Evolutionary conservation across 2,888 invertebrate species (phyloP).

Genomic region (Leptinotarsa tumamoca): DNA sequence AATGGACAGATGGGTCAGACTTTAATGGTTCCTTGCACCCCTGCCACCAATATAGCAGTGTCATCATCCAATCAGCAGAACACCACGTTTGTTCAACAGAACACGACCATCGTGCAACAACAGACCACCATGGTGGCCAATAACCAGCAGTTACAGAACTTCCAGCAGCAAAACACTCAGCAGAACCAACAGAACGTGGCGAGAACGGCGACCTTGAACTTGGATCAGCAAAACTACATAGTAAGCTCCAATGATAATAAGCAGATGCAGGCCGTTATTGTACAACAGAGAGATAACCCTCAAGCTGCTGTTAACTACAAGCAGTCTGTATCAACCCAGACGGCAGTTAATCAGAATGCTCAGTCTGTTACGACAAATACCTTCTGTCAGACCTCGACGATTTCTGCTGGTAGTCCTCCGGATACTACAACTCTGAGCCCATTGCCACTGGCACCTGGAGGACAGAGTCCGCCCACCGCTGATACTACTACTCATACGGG

Average conservation of each 20-base stretch:
- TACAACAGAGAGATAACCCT: conserved; percentile 56
- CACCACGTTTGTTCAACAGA: conserved; percentile 85
- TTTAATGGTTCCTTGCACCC: conserved; percentile 77
- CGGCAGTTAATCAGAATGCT: conserved; percentile 71
- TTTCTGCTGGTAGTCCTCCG: conserved; percentile 76
- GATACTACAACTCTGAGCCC: conserved; percentile 90
- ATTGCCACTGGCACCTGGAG: conserved; percentile 75
- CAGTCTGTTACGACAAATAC: conserved; percentile 66
- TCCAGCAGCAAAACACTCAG: conserved; percentile 48
- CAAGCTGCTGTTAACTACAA: conserved; percentile 63
- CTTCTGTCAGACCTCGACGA: conserved; percentile 66
- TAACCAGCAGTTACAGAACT: conserved; percentile 70
- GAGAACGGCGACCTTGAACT: conserved; percentile 66
- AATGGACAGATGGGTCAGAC: conserved; percentile 76
- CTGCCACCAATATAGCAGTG: conserved; percentile 70
- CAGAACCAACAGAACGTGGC: conserved; percentile 59
- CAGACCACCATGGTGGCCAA: conserved; percentile 83
- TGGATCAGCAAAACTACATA: conserved; percentile 73
- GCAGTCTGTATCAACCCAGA: conserved; percentile 81
- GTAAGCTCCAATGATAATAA: conserved; percentile 65
- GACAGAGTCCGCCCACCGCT: conserved; percentile 65
- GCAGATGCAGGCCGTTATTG: conserved; percentile 57
- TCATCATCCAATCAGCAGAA: conserved; percentile 71
- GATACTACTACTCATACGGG: conserved; percentile 66
- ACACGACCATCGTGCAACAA: conserved; percentile 86